Evolutionary conservation across 2,797 vertebrate species (phyloP), one percentile per base, ranked within the genome.

Genomic region (Peromyscus eremicus): DNA sequence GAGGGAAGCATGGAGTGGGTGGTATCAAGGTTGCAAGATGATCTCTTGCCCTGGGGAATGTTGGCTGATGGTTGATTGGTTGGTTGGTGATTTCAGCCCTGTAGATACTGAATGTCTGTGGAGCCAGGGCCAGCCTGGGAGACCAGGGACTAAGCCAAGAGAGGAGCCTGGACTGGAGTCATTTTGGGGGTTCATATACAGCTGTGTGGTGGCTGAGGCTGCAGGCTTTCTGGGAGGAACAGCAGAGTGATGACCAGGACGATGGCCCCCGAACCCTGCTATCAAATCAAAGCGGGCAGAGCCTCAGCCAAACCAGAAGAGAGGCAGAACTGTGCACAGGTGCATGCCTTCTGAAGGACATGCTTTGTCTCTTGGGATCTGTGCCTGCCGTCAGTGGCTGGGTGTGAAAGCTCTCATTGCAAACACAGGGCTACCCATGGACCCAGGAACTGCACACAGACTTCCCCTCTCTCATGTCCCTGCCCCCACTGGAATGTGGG

Each of bases 401-500:
- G 57, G 73, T 75, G 17, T 49, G 88, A 90, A 10, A 40, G 32
- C 5, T 71, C 27, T 84, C n/a, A 2, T 52, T 71, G 85, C 32
- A 89, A 75, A 89, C 57, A 34, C 4, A 6, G 1, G 16, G 76
- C 49, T 12, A 10, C 21, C 6, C 37, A 46, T 52, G 83, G 73
- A 27, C 60, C 71, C 0, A 1, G 43, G 29, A 37, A 14, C n/a
- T n/a, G n/a, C 66, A 52, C 16, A 9, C 89, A 32, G 27, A 5
- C 16, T 37, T 40, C 2, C 16, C 6, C n/a, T 0, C 75, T 25
- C 27, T 0, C 62, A 55, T 43, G 86, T 43, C 88, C 84, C 92
- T 82, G 11, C 73, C 73, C 55, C 37, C 85, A 77, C 82, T 89
- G 96, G 94, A 97, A 96, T 97, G 94, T 57, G 17, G 5, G 77